Percentiles rank a stretch among this genome's conserved stretches.
These are phyloP conservation scores for Heliconius hortense DNA, from an alignment of 2,888 invertebrate species.

Conservation along the genomic window DNA sequence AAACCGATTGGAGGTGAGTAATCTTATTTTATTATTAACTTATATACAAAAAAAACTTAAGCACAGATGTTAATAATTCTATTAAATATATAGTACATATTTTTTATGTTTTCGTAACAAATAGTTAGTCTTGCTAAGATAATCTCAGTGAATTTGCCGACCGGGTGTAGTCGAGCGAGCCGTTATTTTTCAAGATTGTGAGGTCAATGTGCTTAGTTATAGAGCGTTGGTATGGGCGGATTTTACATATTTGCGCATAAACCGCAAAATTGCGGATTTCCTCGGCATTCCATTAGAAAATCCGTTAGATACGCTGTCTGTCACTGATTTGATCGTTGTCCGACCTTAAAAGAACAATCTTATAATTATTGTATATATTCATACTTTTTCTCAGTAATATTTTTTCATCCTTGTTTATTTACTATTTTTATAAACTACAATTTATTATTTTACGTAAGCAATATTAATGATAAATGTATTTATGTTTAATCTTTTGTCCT, in stretches of 20 bases:
- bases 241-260: constrained; percentile 51
- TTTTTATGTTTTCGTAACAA: neutral
- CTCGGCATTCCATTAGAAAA: constrained; percentile 23
- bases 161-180: constrained; percentile 52
- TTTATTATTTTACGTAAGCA: neutral
- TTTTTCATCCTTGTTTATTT: neutral
- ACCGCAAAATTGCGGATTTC: constrained; percentile 47
- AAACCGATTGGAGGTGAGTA: constrained; percentile 68
- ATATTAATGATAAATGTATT: neutral
- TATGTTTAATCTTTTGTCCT: neutral
- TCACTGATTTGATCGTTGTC: constrained; percentile 22
- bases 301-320: constrained; percentile 33
- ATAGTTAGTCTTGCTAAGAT: constrained; percentile 14
- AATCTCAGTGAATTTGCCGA: constrained; percentile 46
- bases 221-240: constrained; percentile 53
- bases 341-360: constrained; percentile 25
- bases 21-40: constrained; percentile 49
- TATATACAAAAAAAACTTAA: neutral
- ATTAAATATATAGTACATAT: neutral
- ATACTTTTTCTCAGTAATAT: neutral
- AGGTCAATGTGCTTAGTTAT: constrained; percentile 71
- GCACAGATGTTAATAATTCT: neutral
- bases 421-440: neutral
- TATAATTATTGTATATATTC: constrained; percentile 26
- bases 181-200: constrained; percentile 78